Conservation (phyloP, 2,888 invertebrate genomes). For the Limnephilus marmoratus region DNA sequence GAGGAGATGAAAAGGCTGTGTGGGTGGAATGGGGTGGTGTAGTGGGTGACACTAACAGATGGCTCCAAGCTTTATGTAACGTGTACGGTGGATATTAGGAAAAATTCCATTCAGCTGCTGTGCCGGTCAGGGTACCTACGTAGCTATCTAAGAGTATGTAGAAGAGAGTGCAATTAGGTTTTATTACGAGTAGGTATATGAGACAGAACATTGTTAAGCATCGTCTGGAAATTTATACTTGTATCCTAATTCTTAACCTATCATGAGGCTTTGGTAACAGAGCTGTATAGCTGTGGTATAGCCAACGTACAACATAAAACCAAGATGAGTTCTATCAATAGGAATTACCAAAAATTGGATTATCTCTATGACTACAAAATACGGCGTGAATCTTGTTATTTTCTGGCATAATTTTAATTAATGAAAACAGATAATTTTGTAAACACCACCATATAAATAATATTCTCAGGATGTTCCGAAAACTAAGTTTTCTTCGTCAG, state of each 20-base stretch:
- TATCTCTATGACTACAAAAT: no score
- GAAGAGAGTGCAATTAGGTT: neutral
- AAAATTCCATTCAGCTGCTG: neutral
- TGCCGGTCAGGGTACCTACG: neutral
- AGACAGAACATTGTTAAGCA: neutral
- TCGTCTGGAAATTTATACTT: neutral
- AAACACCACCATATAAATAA: no score
- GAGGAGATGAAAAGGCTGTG: neutral
- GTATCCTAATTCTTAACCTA: no score
- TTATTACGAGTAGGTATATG: neutral
- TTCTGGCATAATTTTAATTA: no score
- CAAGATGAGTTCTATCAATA: no score
- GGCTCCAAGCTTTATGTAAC: neutral
- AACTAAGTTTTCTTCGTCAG: no score
- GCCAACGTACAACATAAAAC: no score
- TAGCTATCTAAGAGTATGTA: neutral
- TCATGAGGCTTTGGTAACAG: neutral
- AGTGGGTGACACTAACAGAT: conserved; percentile 2
- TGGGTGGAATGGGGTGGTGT: neutral
- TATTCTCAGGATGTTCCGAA: no score
- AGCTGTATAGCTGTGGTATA: neutral
- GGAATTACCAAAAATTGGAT: no score
- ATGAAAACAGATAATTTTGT: no score
- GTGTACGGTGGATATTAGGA: neutral
- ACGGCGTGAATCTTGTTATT: no score